Base-by-base conservation (phyloP, 2,888 invertebrate species). In the Diogma glabrata region DNA sequence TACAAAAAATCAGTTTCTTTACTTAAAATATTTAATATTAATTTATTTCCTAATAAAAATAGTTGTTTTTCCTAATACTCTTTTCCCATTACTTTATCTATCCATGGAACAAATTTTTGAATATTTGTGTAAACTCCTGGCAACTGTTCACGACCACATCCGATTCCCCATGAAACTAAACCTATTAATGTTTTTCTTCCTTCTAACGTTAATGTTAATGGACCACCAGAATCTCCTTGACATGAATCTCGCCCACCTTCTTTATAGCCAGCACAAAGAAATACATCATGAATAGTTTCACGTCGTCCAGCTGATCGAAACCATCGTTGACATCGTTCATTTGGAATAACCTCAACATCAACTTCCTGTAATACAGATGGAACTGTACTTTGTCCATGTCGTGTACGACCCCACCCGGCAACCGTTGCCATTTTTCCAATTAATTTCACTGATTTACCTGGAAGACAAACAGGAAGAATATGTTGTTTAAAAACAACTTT, bases 61-160 rank as follows among this genome's bases (percentile, higher is more conserved):
- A n/a, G n/a, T n/a, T n/a, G n/a, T n/a, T n/a, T 6, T 12, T 36
- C 8, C 43, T 48, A 63, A 57, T 22, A 49, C 16, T 70, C 70
- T 26, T 69, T 69, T 54, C 66, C 67, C 72, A 89, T 79, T 23
- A 89, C 82, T 71, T 88, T 87, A 61, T 88, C 87, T 49, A 91
- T 84, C 91, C 91, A 91, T 17, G 90, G 89, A 57, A 90, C 88
- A 65, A 91, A 92, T 66, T 87, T 87, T 65, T 91, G 90, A 64
- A 92, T 89, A 61, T 92, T 91, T 1, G 92, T 92, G 64, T 92
- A 92, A 5, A 92, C 91, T 2, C 91, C 91, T 0, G 92, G 92
- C 7, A 92, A 69, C 61, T 91, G 90, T 61, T 91, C 90, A 1
- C 91, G 74, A 1, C 91, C 92, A 61, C 92, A 92, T 52, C 90